These are phyloP conservation scores for Cantharis nigra DNA, from an alignment of 2,888 invertebrate genomes.

Conservation along the genomic window DNA sequence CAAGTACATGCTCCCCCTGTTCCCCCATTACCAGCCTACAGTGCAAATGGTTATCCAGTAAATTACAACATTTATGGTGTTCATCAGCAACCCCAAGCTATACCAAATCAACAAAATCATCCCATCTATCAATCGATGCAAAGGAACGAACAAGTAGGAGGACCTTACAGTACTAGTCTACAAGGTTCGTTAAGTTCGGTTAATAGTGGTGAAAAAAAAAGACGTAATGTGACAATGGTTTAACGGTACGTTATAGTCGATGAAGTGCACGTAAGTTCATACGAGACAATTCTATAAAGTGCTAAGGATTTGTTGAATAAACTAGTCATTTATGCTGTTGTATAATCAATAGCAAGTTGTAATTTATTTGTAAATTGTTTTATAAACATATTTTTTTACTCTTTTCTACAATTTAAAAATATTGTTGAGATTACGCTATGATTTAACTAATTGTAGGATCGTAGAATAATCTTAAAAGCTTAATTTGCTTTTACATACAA, in stretches of 20 bases:
- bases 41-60: slow-evolving; percentile 51
- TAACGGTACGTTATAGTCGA: slow-evolving; percentile 54
- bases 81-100: slow-evolving; percentile 44
- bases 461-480: not conserved
- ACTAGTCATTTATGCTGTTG: slow-evolving; percentile 13
- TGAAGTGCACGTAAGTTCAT: slow-evolving; percentile 41
- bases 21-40: slow-evolving; percentile 59
- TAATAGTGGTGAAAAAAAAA: slow-evolving; percentile 61
- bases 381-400: not conserved
- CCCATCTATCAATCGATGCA: slow-evolving; percentile 55
- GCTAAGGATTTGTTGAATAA: not conserved
- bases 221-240: slow-evolving; percentile 66
- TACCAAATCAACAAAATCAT: slow-evolving; percentile 41
- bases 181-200: slow-evolving; percentile 64
- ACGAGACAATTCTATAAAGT: slow-evolving; percentile 37
- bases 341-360: not conserved
- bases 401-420: not conserved
- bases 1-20: slow-evolving; percentile 53
- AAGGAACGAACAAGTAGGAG: slow-evolving; percentile 47
- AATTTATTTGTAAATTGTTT: not conserved
- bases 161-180: slow-evolving; percentile 58
- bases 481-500: not conserved
- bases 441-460: not conserved
- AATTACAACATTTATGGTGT: slow-evolving; percentile 57
- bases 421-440: not conserved